These are phyloP conservation scores for Empidonax alnorum DNA, from an alignment of 2,113 vertebrate species.

Conservation along the genomic window DNA sequence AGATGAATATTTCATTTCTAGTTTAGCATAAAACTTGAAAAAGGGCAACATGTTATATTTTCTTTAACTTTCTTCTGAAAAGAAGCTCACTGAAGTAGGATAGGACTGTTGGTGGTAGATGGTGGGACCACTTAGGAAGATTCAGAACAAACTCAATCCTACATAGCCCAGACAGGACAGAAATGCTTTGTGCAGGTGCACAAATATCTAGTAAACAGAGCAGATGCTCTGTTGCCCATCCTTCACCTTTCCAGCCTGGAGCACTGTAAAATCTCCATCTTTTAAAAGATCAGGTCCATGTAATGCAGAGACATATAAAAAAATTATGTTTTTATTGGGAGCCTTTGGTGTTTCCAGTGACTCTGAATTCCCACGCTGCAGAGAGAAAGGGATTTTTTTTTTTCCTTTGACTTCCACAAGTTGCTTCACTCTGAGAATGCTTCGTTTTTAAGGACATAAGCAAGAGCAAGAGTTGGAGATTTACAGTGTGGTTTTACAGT, in stretches of 20 bases:
- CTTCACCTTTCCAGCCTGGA: neutral
- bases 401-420: neutral
- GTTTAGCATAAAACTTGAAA: slow-evolving; percentile 40
- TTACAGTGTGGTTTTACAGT: neutral
- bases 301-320: neutral
- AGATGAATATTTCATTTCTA: slow-evolving; percentile 54
- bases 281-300: neutral
- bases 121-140: neutral
- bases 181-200: neutral
- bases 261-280: neutral
- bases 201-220: neutral
- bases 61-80: neutral
- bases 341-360: neutral
- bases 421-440: neutral
- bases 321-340: neutral
- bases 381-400: neutral
- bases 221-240: neutral
- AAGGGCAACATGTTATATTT: neutral
- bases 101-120: neutral
- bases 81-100: neutral
- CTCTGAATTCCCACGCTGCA: neutral
- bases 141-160: neutral
- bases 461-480: neutral
- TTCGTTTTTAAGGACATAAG: neutral
- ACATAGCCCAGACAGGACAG: neutral